A percentile compares a stretch with the other conserved stretches of the same genome.
phyloP scores from a whole-genome alignment of 2,113 vertebrate genomes.

The Thermophis baileyi region DNA sequence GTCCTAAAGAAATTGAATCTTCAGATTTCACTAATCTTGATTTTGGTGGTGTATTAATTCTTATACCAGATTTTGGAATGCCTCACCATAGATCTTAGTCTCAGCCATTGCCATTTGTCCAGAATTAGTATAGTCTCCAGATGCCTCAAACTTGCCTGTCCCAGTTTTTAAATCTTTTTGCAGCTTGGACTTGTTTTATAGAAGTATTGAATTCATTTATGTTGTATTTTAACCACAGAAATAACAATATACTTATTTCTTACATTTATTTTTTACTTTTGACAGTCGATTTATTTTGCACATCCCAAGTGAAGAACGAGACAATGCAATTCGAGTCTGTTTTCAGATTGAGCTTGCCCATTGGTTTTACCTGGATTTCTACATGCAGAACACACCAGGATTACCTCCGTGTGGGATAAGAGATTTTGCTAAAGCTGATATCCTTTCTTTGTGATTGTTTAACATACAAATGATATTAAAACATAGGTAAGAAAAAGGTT shows the following conservation, averaged over 20 bases:
- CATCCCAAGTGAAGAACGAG: constrained; percentile 97
- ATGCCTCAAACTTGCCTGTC: neutral
- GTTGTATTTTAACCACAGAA: neutral
- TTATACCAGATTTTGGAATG: neutral
- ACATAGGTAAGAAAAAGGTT: neutral
- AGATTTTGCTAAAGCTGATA: constrained; percentile 99
- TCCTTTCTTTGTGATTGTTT: constrained; percentile 72
- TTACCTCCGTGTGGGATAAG: constrained; percentile 98
- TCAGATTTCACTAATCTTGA: neutral
- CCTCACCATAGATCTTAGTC: neutral
- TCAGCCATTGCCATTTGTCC: neutral
- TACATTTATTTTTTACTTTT: constrained; percentile 32
- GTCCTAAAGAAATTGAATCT: neutral
- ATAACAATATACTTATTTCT: neutral
- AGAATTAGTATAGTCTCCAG: neutral
- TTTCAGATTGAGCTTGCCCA: constrained; percentile 99
- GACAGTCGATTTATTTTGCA: constrained; percentile 97
- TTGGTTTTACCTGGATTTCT: constrained; percentile 99
- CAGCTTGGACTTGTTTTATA: neutral
- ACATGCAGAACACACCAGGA: constrained; percentile 93
- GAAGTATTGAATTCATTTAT: neutral
- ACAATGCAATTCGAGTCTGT: constrained; percentile 97
- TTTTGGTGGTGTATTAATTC: neutral
- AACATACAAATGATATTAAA: constrained; percentile 17
- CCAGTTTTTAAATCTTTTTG: neutral